A percentile compares a stretch with the other conserved stretches of the same genome.
These are phyloP conservation scores for Muntiacus reevesi DNA, from an alignment of 2,113 vertebrate genomes.

Conservation along the genomic window DNA sequence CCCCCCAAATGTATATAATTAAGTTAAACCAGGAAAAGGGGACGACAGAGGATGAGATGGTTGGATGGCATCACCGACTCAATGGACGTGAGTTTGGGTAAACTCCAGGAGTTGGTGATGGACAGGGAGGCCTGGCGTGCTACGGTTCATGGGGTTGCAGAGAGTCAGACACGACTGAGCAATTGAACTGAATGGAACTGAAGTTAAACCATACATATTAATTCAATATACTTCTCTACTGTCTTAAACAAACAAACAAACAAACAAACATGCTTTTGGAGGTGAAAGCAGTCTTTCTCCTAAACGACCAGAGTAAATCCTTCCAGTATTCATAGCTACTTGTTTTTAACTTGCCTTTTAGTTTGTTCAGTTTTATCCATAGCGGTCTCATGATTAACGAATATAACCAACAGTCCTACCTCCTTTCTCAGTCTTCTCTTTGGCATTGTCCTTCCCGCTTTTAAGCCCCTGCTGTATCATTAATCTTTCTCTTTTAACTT, in stretches of 20 bases:
- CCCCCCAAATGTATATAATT: neutral
- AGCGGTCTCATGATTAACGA: neutral
- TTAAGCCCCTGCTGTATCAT: neutral
- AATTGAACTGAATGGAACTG: neutral
- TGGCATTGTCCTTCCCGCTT: neutral
- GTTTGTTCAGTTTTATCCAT: neutral
- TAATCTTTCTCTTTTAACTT: neutral
- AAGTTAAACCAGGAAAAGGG: neutral
- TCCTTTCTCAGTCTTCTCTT: neutral
- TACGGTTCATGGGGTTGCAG: neutral
- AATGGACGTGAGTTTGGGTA: neutral
- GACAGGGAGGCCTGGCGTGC: neutral
- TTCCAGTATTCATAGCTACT: neutral
- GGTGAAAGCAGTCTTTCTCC: neutral
- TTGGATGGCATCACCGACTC: neutral
- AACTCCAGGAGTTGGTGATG: neutral
- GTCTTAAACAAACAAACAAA: neutral
- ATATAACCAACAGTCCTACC: neutral
- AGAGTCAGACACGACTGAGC: neutral
- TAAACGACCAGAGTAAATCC: neutral
- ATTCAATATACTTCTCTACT: neutral
- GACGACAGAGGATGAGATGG: neutral
- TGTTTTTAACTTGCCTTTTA: conserved; percentile 16
- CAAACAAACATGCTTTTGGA: neutral
- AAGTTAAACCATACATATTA: neutral